Percentiles rank a stretch among this genome's conserved stretches.
phyloP scores from a whole-genome alignment of 2,113 vertebrate species.

The Echinops telfairi region DNA sequence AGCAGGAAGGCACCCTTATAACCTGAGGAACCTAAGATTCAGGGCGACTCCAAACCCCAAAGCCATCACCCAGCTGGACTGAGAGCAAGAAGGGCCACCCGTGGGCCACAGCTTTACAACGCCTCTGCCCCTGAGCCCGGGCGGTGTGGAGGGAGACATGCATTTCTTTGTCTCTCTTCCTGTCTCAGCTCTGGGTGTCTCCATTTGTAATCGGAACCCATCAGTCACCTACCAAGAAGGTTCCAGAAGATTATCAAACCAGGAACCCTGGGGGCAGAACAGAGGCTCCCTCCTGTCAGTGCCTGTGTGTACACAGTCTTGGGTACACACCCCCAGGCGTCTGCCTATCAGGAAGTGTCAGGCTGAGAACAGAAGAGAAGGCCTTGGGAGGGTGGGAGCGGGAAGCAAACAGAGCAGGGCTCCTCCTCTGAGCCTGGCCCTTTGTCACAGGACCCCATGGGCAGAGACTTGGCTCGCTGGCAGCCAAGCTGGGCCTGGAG shows the following conservation, averaged over 20 bases:
- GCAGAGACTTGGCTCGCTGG: neutral
- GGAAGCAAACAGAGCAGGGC: too few relatives aligned
- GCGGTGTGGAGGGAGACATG: neutral
- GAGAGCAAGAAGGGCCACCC: neutral
- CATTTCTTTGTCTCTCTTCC: neutral
- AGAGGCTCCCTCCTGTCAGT: neutral
- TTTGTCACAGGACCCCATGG: neutral
- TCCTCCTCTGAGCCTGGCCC: neutral
- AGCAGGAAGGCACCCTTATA: too few relatives aligned
- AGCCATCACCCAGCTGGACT: neutral
- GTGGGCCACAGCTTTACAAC: too few relatives aligned
- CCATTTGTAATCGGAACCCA: neutral
- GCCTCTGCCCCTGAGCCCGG: neutral
- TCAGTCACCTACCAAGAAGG: neutral
- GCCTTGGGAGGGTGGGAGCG: neutral
- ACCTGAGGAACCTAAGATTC: neutral
- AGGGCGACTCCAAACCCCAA: neutral
- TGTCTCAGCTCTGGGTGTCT: neutral
- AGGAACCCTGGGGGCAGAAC: neutral
- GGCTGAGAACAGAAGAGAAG: neutral
- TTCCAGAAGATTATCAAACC: conserved; percentile 25
- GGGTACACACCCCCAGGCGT: neutral
- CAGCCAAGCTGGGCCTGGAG: neutral
- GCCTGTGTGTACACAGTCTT: neutral
- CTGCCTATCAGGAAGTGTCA: conserved; percentile 72